Evolutionary conservation across 2,113 vertebrate species (phyloP).

Genomic region (Xiphias gladius): DNA sequence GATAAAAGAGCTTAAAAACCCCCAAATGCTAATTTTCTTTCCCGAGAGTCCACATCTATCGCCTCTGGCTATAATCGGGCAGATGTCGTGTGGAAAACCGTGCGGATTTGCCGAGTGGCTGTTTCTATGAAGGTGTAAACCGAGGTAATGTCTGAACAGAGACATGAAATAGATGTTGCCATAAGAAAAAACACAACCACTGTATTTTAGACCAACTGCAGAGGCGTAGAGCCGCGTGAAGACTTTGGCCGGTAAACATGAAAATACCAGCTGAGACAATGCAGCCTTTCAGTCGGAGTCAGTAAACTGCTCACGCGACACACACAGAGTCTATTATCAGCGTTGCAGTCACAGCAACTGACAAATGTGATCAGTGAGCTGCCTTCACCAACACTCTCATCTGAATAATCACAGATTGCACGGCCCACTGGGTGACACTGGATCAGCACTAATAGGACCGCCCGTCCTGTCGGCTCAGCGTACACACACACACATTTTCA

Average conservation of each 20-base stretch:
- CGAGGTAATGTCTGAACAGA: too few species aligned
- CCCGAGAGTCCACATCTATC: too few species aligned
- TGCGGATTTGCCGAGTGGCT: background rate
- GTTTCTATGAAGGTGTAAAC: background rate
- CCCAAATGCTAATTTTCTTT: too few species aligned
- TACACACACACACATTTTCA: background rate
- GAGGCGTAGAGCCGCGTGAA: background rate
- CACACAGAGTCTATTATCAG: conserved; percentile 21
- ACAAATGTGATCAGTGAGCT: conserved; percentile 63
- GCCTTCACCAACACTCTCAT: conserved; percentile 49
- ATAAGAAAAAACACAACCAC: background rate
- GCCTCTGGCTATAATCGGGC: too few species aligned
- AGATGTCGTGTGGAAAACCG: too few species aligned
- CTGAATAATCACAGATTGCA: conserved; percentile 70
- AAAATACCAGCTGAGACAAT: background rate
- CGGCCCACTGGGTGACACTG: conserved; percentile 54
- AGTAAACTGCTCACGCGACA: too few species aligned
- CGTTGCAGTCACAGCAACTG: conserved; percentile 35
- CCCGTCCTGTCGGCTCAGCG: conserved; percentile 35
- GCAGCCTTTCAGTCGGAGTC: background rate
- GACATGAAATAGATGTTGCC: too few species aligned
- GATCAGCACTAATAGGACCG: conserved; percentile 42
- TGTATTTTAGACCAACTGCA: background rate
- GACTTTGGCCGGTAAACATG: background rate
- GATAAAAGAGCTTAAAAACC: too few species aligned